A percentile compares a stretch with the other conserved stretches of the same genome.
Conservation (phyloP, 2,113 vertebrate species). For the Hepsetus odoe region DNA sequence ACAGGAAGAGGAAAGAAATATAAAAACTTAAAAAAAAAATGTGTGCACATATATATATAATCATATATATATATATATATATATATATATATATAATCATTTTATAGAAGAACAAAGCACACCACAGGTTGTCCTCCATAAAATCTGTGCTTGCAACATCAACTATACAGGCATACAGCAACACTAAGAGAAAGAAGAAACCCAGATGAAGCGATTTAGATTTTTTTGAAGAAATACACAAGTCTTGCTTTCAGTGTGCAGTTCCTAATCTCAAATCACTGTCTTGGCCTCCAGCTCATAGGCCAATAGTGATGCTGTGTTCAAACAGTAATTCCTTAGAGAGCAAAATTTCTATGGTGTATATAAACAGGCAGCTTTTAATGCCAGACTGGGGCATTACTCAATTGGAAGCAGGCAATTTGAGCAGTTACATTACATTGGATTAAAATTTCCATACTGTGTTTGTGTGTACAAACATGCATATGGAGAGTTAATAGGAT, state of each 20-base stretch:
- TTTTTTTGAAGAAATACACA: constrained; percentile 63
- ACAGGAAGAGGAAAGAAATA: constrained; percentile 79
- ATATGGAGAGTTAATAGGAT: constrained; percentile 41
- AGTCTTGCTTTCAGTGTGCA: constrained; percentile 53
- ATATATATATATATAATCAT: constrained; percentile 70
- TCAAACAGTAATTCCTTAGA: background rate
- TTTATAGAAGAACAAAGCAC: constrained; percentile 79
- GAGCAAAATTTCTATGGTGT: background rate
- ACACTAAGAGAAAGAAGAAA: constrained; percentile 72
- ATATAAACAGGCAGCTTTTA: background rate
- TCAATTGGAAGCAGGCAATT: background rate
- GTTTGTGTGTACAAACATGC: background rate
- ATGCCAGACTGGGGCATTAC: background rate
- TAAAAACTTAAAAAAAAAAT: constrained; percentile 74
- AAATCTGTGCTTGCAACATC: constrained; percentile 85
- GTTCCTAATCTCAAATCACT: constrained; percentile 43
- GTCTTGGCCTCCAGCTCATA: constrained; percentile 69
- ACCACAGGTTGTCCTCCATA: constrained; percentile 87
- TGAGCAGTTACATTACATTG: constrained; percentile 23
- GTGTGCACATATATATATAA: constrained; percentile 69
- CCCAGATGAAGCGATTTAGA: constrained; percentile 52
- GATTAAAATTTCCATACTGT: constrained; percentile 26
- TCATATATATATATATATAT: constrained; percentile 70
- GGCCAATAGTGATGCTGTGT: background rate
- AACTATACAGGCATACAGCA: constrained; percentile 89